Conservation (phyloP, 1,140 invertebrate species). For the Xylocopa sonorina region DNA sequence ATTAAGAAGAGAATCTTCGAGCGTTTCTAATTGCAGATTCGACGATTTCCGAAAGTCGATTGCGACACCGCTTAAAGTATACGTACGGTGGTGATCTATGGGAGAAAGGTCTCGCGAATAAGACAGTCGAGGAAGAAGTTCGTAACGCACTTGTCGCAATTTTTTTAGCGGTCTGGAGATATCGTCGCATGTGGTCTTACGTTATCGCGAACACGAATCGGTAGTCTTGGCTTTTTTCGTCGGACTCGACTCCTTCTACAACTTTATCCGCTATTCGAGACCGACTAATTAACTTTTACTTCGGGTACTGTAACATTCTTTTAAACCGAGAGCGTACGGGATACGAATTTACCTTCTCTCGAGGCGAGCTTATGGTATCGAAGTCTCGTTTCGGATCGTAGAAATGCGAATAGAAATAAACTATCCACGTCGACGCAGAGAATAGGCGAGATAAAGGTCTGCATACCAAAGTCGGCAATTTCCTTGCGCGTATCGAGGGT, state of each 20-base stretch:
- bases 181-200: constrained; percentile 2
- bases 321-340: too few relatives aligned
- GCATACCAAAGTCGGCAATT: background rate
- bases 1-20: too few relatives aligned
- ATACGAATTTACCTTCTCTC: background rate
- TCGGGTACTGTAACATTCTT: too few relatives aligned
- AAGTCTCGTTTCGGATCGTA: background rate
- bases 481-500: background rate
- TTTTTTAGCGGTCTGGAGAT: constrained; percentile 18
- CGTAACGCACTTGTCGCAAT: constrained; percentile 15
- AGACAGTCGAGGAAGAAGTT: constrained; percentile 1
- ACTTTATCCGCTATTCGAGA: too few relatives aligned
- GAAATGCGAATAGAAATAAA: background rate
- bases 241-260: background rate
- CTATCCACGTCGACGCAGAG: too few relatives aligned
- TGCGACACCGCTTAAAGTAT: too few relatives aligned
- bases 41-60: too few relatives aligned
- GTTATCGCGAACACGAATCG: background rate
- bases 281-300: background rate
- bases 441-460: background rate
- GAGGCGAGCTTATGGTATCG: background rate
- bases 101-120: background rate
- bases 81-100: constrained; percentile 7
- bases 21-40: too few relatives aligned
- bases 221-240: background rate